Conservation (phyloP, 1,140 invertebrate species). For the Panagrolaimus sp. region DNA sequence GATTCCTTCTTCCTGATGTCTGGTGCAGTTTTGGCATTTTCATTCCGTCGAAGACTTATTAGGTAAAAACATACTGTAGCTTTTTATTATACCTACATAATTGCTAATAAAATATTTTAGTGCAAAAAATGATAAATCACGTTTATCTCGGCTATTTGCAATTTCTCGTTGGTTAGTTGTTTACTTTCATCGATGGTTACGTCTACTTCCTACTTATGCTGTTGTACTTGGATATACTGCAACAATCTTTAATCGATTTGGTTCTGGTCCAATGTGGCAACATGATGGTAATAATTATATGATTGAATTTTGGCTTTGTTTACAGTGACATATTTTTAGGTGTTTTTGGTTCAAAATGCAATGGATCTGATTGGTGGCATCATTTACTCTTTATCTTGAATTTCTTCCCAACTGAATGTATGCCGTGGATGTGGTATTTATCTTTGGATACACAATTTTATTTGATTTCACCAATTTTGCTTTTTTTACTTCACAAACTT, state of each 20-base stretch:
- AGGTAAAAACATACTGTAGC: background rate
- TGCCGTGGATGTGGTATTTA: conserved; percentile 15
- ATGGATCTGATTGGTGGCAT: background rate
- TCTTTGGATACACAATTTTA: conserved; percentile 5
- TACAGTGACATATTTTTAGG: background rate
- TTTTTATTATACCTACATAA: background rate
- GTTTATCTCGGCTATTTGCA: background rate
- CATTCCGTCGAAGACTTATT: background rate
- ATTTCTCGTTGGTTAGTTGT: conserved; percentile 1
- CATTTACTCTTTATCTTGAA: background rate
- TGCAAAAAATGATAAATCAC: background rate
- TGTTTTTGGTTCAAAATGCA: conserved; percentile 13
- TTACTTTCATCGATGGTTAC: conserved; percentile 8
- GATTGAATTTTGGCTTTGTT: background rate
- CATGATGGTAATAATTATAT: background rate
- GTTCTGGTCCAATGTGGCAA: conserved; percentile 2
- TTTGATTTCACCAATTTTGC: background rate
- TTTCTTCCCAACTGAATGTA: conserved; percentile 7
- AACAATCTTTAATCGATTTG: background rate
- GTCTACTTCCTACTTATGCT: conserved; percentile 5
- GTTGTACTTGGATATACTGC: background rate
- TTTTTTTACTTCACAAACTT: conserved; percentile 1
- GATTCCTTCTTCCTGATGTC: conserved; percentile 11
- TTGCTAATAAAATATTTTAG: conserved; percentile 6
- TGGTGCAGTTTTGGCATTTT: conserved; percentile 4